Percentiles rank a stretch among this genome's conserved stretches.
Conservation (phyloP, 2,113 vertebrate species). For the Trichomycterus rosablanca region DNA sequence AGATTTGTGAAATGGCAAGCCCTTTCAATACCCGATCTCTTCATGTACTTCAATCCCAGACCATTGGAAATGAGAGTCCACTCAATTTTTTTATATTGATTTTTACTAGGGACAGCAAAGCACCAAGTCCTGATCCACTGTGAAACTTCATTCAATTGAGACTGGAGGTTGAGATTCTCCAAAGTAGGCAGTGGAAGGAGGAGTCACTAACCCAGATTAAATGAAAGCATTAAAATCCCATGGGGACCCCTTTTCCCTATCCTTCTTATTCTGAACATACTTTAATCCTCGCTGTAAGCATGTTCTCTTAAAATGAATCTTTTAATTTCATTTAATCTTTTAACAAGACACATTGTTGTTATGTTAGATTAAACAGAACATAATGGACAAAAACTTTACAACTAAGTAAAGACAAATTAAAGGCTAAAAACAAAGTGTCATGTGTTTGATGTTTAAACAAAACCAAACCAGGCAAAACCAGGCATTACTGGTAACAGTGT, state of each 20-base stretch:
- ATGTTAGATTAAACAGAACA: neutral
- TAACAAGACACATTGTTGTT: neutral
- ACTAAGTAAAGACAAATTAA: too few species aligned
- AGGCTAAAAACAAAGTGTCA: too few species aligned
- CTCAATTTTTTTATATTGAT: neutral
- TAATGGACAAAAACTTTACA: too few species aligned
- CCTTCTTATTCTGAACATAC: neutral
- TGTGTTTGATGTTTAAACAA: too few species aligned
- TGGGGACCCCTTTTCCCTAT: conserved; percentile 5
- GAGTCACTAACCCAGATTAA: conserved; percentile 52
- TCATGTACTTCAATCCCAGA: neutral
- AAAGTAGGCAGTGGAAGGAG: conserved; percentile 41
- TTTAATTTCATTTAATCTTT: conserved; percentile 53
- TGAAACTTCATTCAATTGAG: too few species aligned
- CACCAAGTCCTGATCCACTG: neutral
- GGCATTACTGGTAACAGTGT: too few species aligned
- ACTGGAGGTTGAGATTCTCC: conserved; percentile 3
- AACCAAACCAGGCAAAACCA: too few species aligned
- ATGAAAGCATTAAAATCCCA: conserved; percentile 52
- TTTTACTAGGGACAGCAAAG: too few species aligned
- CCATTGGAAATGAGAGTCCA: neutral
- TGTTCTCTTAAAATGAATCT: conserved; percentile 31
- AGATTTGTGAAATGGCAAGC: neutral
- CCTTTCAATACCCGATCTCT: neutral
- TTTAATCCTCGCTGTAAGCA: neutral